Evolutionary conservation across 2,113 vertebrate species (phyloP), one percentile per base, ranked within the genome.

Genomic region (Edolisoma coerulescens): DNA sequence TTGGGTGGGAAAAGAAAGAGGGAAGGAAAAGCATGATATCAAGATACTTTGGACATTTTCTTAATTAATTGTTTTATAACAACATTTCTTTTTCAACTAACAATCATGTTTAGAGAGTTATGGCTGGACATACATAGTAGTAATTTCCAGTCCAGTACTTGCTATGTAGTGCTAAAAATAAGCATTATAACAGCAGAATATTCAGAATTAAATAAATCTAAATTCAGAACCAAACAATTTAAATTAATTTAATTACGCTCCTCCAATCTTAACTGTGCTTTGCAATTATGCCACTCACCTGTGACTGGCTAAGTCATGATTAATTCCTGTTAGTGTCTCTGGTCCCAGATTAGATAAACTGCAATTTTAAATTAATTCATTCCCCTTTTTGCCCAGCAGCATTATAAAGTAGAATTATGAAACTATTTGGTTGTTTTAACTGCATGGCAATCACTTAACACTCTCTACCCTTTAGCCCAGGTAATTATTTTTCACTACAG

Each of bases 261-360:
- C 70, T 95, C 35, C 69, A 89, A 44, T 57, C 73, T 92, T 78
- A 92, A 87, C 61, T 87, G 47, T 78, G 41, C 32, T 89, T 86
- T 92, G 42, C 87, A 95, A 95, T 95, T 90, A 93, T 27, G 49
- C 49, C 65, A 93, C 37, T 95, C 84, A 96, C 89, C 73, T 95
- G 84, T 86, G 80, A 94, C 88, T 90, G 86, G 83, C 37, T 84
- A 90, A 71, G 1, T 93, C 84, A 95, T 28, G 33, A 94, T 94
- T 92, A 96, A 95, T 87, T 95, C 86, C 73, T 93, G 30, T 63
- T 84, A 84, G 18, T 26, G n/a, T 57, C 57, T 87, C 49, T 93
- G 76, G 60, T 59, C 65, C 15, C 61, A 91, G 53, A 96, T 87
- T 90, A 92, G 90, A 90, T 61, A 93, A 93, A 95, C 52, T 67